These are phyloP conservation scores for Maniola hyperantus DNA, from an alignment of 2,888 invertebrate species.

Conservation along the genomic window DNA sequence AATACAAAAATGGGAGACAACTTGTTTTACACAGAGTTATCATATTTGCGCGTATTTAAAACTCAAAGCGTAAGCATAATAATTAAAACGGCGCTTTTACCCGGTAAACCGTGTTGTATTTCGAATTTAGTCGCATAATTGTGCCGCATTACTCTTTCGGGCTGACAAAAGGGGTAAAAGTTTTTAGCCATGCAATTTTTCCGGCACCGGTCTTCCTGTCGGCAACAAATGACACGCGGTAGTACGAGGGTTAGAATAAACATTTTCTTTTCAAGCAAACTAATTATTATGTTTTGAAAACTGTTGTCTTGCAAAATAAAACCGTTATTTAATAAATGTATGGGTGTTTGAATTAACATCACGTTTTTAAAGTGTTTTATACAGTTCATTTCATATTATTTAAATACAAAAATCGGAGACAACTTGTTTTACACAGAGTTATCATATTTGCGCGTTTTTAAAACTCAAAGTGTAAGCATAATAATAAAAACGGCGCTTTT, in stretches of 20 bases:
- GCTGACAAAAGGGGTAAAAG: slow-evolving; percentile 38
- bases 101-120: slow-evolving; percentile 30
- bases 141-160: slow-evolving; percentile 37
- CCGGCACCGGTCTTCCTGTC: slow-evolving; percentile 38
- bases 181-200: slow-evolving; percentile 40
- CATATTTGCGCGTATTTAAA: slow-evolving; percentile 1
- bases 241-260: slow-evolving; percentile 16
- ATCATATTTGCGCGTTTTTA: slow-evolving; percentile 1
- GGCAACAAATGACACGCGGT: slow-evolving; percentile 38
- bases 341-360: too few species aligned
- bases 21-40: background rate
- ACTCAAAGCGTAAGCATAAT: slow-evolving; percentile 12
- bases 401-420: background rate
- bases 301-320: background rate
- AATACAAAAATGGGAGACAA: background rate
- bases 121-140: slow-evolving; percentile 38
- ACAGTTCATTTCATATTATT: too few species aligned
- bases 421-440: background rate
- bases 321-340: too few species aligned
- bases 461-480: slow-evolving; percentile 9
- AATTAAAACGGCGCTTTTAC: slow-evolving; percentile 26
- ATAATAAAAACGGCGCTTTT: slow-evolving; percentile 25
- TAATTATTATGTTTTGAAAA: background rate
- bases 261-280: slow-evolving; percentile 18
- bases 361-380: too few species aligned